A percentile compares a stretch with the other conserved stretches of the same genome.
Evolutionary conservation across 2,888 invertebrate species (phyloP).

Genomic region (Lepeophtheirus nordmannii): DNA sequence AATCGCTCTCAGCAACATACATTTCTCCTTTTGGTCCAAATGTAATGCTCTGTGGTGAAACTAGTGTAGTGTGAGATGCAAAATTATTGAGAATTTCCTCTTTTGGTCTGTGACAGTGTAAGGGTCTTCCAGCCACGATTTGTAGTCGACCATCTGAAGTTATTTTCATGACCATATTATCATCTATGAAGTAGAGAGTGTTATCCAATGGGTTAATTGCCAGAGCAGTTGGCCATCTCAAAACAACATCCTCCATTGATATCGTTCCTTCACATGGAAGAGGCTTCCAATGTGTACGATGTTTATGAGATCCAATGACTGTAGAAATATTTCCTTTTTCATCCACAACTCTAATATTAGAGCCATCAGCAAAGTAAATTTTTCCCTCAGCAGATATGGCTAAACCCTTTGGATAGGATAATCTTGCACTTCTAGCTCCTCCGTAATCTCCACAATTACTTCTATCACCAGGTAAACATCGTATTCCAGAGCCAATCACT

Average conservation of each 20-base stretch:
- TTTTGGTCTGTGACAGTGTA: constrained; percentile 50
- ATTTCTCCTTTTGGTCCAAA: constrained; percentile 81
- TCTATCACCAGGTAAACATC: constrained; percentile 80
- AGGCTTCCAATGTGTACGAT: constrained; percentile 50
- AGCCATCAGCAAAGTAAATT: constrained; percentile 86
- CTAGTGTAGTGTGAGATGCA: constrained; percentile 74
- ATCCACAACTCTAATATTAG: constrained; percentile 82
- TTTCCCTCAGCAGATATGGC: constrained; percentile 82
- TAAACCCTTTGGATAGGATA: constrained; percentile 86
- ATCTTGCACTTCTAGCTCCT: constrained; percentile 73
- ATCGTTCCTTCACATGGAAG: constrained; percentile 73
- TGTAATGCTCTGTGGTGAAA: constrained; percentile 80
- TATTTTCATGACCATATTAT: constrained; percentile 80
- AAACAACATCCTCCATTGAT: constrained; percentile 47
- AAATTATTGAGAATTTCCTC: constrained; percentile 55
- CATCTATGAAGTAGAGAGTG: constrained; percentile 85
- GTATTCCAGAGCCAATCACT: constrained; percentile 81
- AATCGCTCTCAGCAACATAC: constrained; percentile 88
- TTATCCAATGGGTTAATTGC: constrained; percentile 87
- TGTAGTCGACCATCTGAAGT: constrained; percentile 65
- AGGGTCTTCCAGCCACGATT: constrained; percentile 78
- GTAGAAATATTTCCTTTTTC: constrained; percentile 81
- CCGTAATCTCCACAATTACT: constrained; percentile 93
- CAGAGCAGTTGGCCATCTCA: constrained; percentile 89
- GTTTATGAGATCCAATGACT: constrained; percentile 53